Percentiles rank a stretch among this genome's conserved stretches.
These are phyloP conservation scores for Psylliodes chrysocephalus DNA, from an alignment of 2,888 invertebrate species.

Conservation along the genomic window DNA sequence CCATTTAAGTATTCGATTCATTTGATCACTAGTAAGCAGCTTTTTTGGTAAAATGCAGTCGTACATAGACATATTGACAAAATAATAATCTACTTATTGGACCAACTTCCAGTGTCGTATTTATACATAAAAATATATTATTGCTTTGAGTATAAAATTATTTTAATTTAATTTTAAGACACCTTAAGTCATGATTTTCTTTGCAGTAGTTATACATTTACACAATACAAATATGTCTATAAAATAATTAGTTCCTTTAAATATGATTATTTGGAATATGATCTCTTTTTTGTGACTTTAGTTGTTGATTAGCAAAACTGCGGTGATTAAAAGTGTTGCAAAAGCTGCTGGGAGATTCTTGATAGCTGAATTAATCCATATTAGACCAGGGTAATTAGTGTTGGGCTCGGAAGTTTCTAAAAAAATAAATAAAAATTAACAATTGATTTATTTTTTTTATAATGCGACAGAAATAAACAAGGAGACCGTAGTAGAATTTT, in stretches of 20 bases:
- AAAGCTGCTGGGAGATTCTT: conserved; percentile 34
- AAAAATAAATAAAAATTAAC: too few relatives aligned
- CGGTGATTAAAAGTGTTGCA: not conserved
- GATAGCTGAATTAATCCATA: conserved; percentile 63
- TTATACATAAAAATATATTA: not conserved
- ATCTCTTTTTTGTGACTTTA: not conserved
- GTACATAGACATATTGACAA: not conserved
- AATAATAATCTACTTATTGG: not conserved
- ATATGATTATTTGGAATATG: not conserved
- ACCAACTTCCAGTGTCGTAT: not conserved
- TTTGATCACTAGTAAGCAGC: conserved; percentile 15
- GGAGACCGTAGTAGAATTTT: too few relatives aligned
- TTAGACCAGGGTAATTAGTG: conserved; percentile 76
- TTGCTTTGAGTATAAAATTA: conserved; percentile 1
- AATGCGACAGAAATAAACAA: too few relatives aligned
- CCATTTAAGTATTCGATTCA: conserved; percentile 22
- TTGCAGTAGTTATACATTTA: not conserved
- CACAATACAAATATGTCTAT: not conserved
- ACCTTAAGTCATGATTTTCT: not conserved
- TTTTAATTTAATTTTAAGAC: not conserved
- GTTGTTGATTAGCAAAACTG: conserved; percentile 6
- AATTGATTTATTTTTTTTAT: too few relatives aligned
- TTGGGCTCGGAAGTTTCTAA: conserved; percentile 77
- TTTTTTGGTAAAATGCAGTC: conserved; percentile 23
- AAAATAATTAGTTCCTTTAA: not conserved